Evolutionary conservation across 2,113 vertebrate species (phyloP), one percentile per base, ranked within the genome.

Genomic region (human): DNA sequence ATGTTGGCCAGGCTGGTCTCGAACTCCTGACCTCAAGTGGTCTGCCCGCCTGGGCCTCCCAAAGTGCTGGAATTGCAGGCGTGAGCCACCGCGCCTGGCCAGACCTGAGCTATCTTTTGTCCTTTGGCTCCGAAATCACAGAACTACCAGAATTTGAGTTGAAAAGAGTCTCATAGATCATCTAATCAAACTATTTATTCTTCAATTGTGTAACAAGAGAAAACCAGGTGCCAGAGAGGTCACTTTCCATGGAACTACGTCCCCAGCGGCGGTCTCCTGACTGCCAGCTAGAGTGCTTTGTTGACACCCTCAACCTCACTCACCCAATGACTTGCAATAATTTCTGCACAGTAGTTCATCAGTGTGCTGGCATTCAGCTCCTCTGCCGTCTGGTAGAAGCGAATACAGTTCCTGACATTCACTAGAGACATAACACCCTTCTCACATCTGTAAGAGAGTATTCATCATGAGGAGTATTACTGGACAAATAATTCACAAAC

Each of bases 301-400:
- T 38, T 35, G 43, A 38, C 5, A 17, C 6, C 18, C 52, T 66
- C 59, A 5, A 18, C 16, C 76, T 55, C 68, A 98, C 99, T 99
- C 98, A 99, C 99, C 99, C 99, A 99, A 96, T 99, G 99, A 97
- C 99, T 99, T 57, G 99, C 99, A 85, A 99, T 99, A 93, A 99
- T 99, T 98, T 99, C 99, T 32, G 99, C 99, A 96, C 99, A 99
- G 95, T 99, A 99, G 98, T 99, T 99, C 98, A 99, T 99, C 43
- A 99, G 96, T 0, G 99, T 99, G 97, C 98, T 97, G 95, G 99
- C 99, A 76, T 99, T 99, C 61, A 99, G 99, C 96, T 99, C 99
- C 98, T 99, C 99, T 0, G 99, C 99, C 4, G 99, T 99, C 98
- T 99, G 99, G 97, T 99, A 99, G 98, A 99, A 99, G 50, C 99